Conservation (phyloP, 2,113 vertebrate genomes). For the Odocoileus hemionus region DNA sequence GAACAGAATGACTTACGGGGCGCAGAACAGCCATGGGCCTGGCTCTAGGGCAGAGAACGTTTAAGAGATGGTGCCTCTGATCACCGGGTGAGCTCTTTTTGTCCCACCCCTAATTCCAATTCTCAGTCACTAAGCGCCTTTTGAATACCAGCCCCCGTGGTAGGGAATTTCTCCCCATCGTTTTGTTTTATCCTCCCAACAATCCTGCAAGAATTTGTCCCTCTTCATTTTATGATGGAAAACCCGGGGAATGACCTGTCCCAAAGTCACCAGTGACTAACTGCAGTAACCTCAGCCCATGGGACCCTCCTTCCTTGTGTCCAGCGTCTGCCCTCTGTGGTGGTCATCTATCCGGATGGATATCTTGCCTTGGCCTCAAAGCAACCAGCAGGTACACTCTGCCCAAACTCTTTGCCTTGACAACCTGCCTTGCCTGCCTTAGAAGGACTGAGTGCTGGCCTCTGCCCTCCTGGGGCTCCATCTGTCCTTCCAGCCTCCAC, state of each 20-base stretch:
- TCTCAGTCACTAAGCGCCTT: too few species aligned
- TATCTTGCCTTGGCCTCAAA: not conserved
- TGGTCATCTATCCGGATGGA: not conserved
- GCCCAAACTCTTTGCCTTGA: not conserved
- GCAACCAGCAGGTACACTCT: accelerated
- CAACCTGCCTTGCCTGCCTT: not conserved
- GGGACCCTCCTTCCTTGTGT: not conserved
- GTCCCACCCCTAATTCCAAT: not conserved
- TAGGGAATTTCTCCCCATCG: not conserved
- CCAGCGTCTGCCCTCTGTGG: not conserved
- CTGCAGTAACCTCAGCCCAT: not conserved
- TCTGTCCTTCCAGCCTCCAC: not conserved
- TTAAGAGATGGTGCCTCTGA: not conserved
- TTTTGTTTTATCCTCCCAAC: not conserved
- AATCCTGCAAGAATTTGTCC: too few species aligned
- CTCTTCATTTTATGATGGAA: not conserved
- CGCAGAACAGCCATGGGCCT: not conserved
- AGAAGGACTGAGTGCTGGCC: not conserved
- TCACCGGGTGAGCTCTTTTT: not conserved
- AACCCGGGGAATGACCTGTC: not conserved
- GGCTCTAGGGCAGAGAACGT: too few species aligned
- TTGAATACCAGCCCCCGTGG: not conserved
- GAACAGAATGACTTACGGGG: not conserved
- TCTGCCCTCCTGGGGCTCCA: not conserved
- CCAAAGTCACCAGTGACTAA: not conserved